Evolutionary conservation across 2,113 vertebrate genomes (phyloP), one percentile per base, ranked within the genome.

Genomic region (Pogona vitticeps): DNA sequence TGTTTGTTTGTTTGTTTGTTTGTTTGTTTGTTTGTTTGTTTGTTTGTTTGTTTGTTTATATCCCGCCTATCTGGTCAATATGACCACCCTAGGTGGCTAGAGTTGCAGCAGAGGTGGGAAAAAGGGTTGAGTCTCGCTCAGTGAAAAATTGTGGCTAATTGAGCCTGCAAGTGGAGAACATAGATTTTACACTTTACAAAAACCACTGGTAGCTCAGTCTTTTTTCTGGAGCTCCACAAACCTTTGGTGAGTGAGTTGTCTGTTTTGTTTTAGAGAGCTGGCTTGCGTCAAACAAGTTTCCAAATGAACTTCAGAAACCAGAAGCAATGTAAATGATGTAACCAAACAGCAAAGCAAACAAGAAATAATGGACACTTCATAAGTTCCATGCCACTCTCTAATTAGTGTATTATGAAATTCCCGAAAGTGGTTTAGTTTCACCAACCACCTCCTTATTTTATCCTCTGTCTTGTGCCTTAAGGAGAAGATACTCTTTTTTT

Each of bases 361-460:
- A 71, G 83, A 7, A 84, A 85, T 4, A 42, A 86, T 13, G 52
- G 59, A 8, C 75, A 83, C 82, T 84, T 85, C 56, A 1, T 33
- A 61, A 80, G 58, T 73, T 75, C 40, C 72, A 28, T 31, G 63
- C n/a, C 58, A 87, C 68, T 3, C 88, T 65, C 52, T 85, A 80
- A 67, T 83, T 85, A 75, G 67, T 15, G 26, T 70, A 68, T 52
- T 82, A 85, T 85, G 91, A 93, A 91, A 90, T 81, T n/a, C 84
- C 10, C 56, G 92, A 91, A 89, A 89, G 6, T 9, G 7, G 87
- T 91, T 84, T 23, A 86, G 23, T 52, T 94, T 95, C 90, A 21
- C 36, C 91, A 83, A 80, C n/a, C 13, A 89, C 26, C 40, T 89
- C 68, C 80, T 23, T 71, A 52, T 92, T 90, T 23, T 58, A 94